Evolutionary conservation across 2,888 invertebrate species (phyloP).

Genomic region (Drosophila anceps): DNA sequence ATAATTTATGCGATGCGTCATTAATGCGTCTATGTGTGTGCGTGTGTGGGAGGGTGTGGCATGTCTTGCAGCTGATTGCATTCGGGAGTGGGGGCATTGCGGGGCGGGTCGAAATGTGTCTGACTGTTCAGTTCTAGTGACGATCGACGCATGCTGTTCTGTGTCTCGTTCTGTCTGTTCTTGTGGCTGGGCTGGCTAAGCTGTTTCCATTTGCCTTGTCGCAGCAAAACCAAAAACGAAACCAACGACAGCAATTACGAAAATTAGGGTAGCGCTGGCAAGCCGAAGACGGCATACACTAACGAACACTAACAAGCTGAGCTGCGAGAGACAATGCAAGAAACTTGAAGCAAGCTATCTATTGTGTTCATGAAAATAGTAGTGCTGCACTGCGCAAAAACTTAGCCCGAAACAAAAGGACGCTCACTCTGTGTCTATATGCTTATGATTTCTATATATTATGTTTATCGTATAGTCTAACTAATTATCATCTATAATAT

Average conservation of each 20-base stretch:
- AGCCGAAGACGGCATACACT: conserved; percentile 22
- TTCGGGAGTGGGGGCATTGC: background rate
- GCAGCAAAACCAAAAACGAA: conserved; percentile 11
- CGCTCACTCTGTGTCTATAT: too few relatives aligned
- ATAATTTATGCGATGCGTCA: conserved; percentile 78
- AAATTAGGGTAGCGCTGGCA: background rate
- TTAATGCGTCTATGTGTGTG: conserved; percentile 31
- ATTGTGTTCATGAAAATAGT: too few relatives aligned
- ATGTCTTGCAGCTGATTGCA: conserved; percentile 40
- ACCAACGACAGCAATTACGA: conserved; percentile 11
- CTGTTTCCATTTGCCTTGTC: conserved; percentile 42
- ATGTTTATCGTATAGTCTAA: too few relatives aligned
- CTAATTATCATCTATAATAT: too few relatives aligned
- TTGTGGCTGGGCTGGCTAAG: conserved; percentile 32
- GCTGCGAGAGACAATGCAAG: background rate
- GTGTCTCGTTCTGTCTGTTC: background rate
- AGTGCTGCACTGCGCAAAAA: too few relatives aligned
- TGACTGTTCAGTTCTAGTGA: conserved; percentile 27
- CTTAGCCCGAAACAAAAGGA: too few relatives aligned
- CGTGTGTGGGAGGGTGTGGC: conserved; percentile 43
- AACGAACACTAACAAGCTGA: background rate
- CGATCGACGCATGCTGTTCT: conserved; percentile 50
- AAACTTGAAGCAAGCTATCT: too few relatives aligned
- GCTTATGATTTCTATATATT: too few relatives aligned
- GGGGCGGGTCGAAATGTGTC: background rate